Conservation (phyloP, 1,140 invertebrate genomes). For the Drosophila pandora region DNA sequence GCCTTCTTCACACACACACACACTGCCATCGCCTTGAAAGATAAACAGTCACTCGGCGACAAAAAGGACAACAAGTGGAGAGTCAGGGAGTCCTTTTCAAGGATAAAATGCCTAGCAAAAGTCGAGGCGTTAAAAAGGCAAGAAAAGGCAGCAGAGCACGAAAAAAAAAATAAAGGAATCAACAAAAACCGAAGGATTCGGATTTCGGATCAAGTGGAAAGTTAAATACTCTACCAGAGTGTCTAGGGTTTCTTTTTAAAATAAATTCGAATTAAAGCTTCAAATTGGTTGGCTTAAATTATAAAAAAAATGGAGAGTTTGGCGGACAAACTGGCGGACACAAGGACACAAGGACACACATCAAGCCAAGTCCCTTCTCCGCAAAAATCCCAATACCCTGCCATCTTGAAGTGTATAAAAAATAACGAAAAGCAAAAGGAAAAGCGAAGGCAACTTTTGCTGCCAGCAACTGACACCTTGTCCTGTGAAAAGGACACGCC, state of each 20-base stretch:
- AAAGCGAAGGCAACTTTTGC: conserved; percentile 31
- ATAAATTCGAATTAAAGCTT: too few relatives aligned
- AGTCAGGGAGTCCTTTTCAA: conserved; percentile 9
- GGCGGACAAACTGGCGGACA: too few relatives aligned
- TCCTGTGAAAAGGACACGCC: conserved; percentile 52
- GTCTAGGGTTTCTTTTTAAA: too few relatives aligned
- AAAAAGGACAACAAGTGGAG: not conserved
- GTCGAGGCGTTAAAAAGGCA: conserved; percentile 52
- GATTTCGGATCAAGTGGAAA: not conserved
- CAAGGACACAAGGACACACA: not conserved
- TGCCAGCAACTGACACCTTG: conserved; percentile 49
- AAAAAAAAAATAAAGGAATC: not conserved
- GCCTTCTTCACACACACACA: not conserved
- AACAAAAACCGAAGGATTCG: not conserved
- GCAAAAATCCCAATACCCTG: not conserved
- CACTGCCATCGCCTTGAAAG: not conserved
- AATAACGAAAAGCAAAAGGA: not conserved
- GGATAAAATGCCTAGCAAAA: conserved; percentile 38
- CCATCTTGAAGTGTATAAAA: not conserved
- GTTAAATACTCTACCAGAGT: not conserved
- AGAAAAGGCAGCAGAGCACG: conserved; percentile 5
- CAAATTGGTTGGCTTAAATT: too few relatives aligned
- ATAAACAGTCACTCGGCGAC: conserved; percentile 36
- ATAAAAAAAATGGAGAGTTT: too few relatives aligned
- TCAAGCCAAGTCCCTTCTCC: not conserved